Evolutionary conservation across 2,113 vertebrate genomes (phyloP).

Genomic region (Taurulus bubalis): DNA sequence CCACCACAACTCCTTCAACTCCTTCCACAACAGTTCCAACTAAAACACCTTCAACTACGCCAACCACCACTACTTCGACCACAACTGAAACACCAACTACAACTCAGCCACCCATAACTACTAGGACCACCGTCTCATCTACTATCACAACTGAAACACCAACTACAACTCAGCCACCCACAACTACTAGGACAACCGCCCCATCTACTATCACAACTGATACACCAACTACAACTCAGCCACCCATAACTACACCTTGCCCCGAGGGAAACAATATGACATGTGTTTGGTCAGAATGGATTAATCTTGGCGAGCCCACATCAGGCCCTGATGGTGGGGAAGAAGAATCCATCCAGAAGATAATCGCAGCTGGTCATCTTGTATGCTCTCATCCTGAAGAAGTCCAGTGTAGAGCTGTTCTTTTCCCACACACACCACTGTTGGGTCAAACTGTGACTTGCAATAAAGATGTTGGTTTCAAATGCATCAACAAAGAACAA

Average conservation of each 20-base stretch:
- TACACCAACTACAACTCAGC: background rate
- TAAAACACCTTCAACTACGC: too few species aligned
- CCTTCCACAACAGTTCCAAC: background rate
- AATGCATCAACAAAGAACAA: slow-evolving; percentile 76
- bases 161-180: background rate
- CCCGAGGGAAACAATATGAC: background rate
- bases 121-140: too few species aligned
- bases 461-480: slow-evolving; percentile 42
- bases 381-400: slow-evolving; percentile 25
- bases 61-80: background rate
- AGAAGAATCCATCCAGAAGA: slow-evolving; percentile 34
- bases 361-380: slow-evolving; percentile 18
- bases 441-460: slow-evolving; percentile 68
- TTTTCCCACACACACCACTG: background rate
- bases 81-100: too few species aligned
- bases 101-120: background rate
- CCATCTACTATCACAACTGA: too few species aligned
- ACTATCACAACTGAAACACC: slow-evolving; percentile 4
- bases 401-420: slow-evolving; percentile 54
- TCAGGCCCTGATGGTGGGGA: slow-evolving; percentile 53
- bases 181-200: background rate
- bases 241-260: background rate
- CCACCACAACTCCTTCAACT: background rate
- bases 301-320: slow-evolving; percentile 47
- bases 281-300: slow-evolving; percentile 42